Base-by-base conservation (phyloP, 2,888 invertebrate genomes). In the Chymomyza procnemis region DNA sequence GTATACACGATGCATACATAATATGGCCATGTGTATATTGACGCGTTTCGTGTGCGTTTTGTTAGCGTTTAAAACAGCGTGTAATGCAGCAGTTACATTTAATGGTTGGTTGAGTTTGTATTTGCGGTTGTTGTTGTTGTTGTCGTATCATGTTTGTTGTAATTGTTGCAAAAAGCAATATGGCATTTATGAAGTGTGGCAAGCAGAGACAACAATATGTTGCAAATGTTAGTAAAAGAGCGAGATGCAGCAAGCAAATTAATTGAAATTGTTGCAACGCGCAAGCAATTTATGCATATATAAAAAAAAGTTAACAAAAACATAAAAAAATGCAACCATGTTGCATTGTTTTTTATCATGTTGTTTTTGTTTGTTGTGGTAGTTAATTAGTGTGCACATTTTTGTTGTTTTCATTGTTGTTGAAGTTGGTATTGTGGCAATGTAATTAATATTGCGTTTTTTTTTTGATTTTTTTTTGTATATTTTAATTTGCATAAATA, bases 301-400 rank as follows among this genome's bases (percentile, higher is more conserved):
- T 60, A 14, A 61, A 46, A 64, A 68, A 54, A 62, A 21, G 12
- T 19, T 5, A 52, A 57, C 46, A 18, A 52, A 26, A 50, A 69
- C 48, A 4, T 54, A 67, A 67, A 56, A 56, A 64, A n/a, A n/a
- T n/a, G 57, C 50, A 6, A n/a, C 16, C 16, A 50, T 50, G 16
- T 54, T 54, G 21, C 54, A 54, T 41, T 34, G 41, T 58, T 58
- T 5, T 48, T 60, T 34, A 21, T 55, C n/a, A 1, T 61, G 19
- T 59, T 58, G 56, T 71, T 76, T 69, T 56, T 74, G 59, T 73
- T 59, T 21, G 63, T 75, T 75, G 78, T 52, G 73, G 67, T 71
- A 74, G 73, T 80, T 78, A 79, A 78, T 78, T 73, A 75, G 71
- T 78, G 69, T 70, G 64, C 47, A 65, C 69, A 14, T 61, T 34